Evolutionary conservation across 2,888 invertebrate genomes (phyloP).

Genomic region (Achlya flavicornis): DNA sequence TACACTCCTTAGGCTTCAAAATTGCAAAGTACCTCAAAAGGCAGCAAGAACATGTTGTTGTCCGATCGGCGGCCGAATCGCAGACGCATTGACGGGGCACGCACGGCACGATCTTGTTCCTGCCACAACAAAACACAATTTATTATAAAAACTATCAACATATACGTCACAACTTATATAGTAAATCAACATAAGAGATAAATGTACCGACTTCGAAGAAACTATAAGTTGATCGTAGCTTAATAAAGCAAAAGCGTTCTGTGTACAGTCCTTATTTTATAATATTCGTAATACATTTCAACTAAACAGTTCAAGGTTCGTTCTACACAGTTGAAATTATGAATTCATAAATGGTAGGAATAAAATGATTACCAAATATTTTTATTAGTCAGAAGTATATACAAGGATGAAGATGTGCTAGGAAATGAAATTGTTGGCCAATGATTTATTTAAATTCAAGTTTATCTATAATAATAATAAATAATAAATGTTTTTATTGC

Average conservation of each 20-base stretch:
- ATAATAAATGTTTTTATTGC: no score
- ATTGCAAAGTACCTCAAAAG: slow-evolving; percentile 64
- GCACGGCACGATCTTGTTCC: slow-evolving; percentile 86
- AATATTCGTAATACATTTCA: no score
- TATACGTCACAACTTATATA: neutral
- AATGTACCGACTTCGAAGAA: neutral
- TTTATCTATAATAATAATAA: no score
- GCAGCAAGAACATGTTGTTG: slow-evolving; percentile 83
- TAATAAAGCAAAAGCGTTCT: no score
- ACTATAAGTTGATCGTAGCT: no score
- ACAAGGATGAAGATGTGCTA: neutral
- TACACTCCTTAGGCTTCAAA: neutral
- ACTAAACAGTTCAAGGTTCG: no score
- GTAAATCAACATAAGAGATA: no score
- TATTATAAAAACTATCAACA: neutral
- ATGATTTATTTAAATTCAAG: no score
- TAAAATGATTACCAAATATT: neutral
- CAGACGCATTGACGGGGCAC: slow-evolving; percentile 90
- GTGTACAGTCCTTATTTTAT: no score
- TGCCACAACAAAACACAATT: slow-evolving; percentile 35
- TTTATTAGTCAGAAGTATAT: neutral
- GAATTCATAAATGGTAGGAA: neutral
- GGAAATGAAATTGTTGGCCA: no score
- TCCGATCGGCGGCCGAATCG: slow-evolving; percentile 91
- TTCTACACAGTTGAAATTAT: neutral